Conservation (phyloP, 2,113 vertebrate species). For the Tautogolabrus adspersus region DNA sequence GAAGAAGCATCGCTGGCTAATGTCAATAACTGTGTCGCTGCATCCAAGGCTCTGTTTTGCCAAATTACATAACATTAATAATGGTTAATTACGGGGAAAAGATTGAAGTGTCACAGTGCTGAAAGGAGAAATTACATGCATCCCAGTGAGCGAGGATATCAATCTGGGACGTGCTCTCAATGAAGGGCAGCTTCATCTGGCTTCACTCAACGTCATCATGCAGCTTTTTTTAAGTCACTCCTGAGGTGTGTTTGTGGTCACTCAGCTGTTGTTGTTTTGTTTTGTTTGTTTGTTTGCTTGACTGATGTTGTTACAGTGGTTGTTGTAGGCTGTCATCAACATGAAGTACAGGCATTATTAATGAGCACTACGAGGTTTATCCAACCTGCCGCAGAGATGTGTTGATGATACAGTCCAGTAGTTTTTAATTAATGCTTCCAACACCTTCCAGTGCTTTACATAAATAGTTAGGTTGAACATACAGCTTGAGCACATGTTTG, state of each 20-base stretch:
- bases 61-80: slow-evolving; percentile 82
- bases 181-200: slow-evolving; percentile 54
- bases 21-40: slow-evolving; percentile 77
- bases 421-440: slow-evolving; percentile 60
- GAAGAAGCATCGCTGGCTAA: slow-evolving; percentile 59
- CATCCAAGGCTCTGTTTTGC: slow-evolving; percentile 70
- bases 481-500: not conserved
- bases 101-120: slow-evolving; percentile 77
- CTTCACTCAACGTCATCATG: slow-evolving; percentile 34
- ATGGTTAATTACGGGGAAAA: slow-evolving; percentile 79
- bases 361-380: slow-evolving; percentile 27
- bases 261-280: slow-evolving; percentile 7
- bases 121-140: slow-evolving; percentile 79
- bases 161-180: slow-evolving; percentile 42
- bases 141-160: slow-evolving; percentile 55
- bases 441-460: slow-evolving; percentile 36
- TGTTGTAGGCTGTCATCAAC: slow-evolving; percentile 45
- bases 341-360: slow-evolving; percentile 27
- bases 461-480: slow-evolving; percentile 6
- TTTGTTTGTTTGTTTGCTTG: slow-evolving; percentile 37
- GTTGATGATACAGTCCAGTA: slow-evolving; percentile 50
- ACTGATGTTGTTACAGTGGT: slow-evolving; percentile 33
- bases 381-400: slow-evolving; percentile 32
- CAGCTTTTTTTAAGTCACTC: slow-evolving; percentile 43
- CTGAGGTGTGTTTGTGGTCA: slow-evolving; percentile 26